phyloP scores from a whole-genome alignment of 1,140 invertebrate genomes.

The Cepaea nemoralis region DNA sequence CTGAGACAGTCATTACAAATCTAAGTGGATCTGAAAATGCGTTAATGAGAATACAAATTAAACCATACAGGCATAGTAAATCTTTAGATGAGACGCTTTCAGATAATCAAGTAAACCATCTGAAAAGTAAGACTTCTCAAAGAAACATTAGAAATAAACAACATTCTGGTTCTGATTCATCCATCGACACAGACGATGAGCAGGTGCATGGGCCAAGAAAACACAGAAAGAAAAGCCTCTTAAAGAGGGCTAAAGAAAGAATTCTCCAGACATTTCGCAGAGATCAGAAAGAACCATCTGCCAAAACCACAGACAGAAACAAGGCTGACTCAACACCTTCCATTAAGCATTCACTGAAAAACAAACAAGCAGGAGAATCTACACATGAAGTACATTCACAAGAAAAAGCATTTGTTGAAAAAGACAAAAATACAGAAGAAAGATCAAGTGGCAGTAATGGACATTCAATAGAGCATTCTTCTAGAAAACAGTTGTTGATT shows the following conservation, averaged over 20 bases:
- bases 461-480: background rate
- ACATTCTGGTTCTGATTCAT: background rate
- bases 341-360: constrained; percentile 38
- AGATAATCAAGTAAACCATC: background rate
- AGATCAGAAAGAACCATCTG: constrained; percentile 41
- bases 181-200: constrained; percentile 44
- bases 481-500: too few relatives aligned
- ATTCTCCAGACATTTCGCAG: constrained; percentile 46
- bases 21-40: background rate
- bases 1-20: background rate
- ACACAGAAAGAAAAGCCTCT: constrained; percentile 54
- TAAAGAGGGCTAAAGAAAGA: constrained; percentile 53
- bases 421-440: constrained; percentile 35
- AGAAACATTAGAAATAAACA: background rate
- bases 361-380: constrained; percentile 26
- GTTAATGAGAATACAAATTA: constrained; percentile 30
- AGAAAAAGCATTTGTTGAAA: constrained; percentile 41
- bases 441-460: background rate
- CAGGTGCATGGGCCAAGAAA: constrained; percentile 21
- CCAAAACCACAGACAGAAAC: constrained; percentile 21
- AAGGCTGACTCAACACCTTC: background rate
- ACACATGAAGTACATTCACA: constrained; percentile 12
- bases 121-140: background rate
- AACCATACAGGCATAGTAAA: constrained; percentile 32
- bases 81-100: constrained; percentile 29